Evolutionary conservation across 2,888 invertebrate genomes (phyloP).

Genomic region (Amblyjoppa fuscipennis): DNA sequence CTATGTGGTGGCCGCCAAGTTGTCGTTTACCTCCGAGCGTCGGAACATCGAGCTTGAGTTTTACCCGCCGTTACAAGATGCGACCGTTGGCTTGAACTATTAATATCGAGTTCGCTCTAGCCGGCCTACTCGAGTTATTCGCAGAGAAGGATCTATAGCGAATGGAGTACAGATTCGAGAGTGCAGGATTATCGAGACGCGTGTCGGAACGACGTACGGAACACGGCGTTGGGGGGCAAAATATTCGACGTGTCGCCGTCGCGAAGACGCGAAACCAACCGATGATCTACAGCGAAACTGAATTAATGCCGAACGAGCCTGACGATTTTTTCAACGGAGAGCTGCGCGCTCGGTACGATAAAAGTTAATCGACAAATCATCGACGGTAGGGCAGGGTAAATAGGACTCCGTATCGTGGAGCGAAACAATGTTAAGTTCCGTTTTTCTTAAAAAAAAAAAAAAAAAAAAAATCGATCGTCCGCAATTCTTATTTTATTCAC

Average conservation of each 20-base stretch:
- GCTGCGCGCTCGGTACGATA: no score
- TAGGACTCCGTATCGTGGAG: no score
- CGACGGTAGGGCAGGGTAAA: no score
- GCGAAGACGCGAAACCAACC: not conserved
- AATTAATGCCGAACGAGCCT: not conserved
- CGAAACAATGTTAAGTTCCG: no score
- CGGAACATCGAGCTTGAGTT: slow-evolving; percentile 55
- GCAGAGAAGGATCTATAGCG: slow-evolving; percentile 45
- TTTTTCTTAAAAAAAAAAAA: no score
- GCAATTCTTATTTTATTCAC: no score
- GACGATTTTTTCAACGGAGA: no score
- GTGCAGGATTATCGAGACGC: slow-evolving; percentile 39
- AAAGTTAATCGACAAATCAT: no score
- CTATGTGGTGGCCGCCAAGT: not conserved
- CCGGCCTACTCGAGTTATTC: slow-evolving; percentile 67
- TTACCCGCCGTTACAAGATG: slow-evolving; percentile 49
- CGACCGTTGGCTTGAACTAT: slow-evolving; percentile 69
- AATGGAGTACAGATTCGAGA: slow-evolving; percentile 34
- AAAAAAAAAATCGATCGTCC: no score
- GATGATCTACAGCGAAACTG: not conserved
- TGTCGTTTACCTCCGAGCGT: not conserved
- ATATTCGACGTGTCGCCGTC: slow-evolving; percentile 16
- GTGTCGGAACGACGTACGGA: slow-evolving; percentile 31
- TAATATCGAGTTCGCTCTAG: slow-evolving; percentile 68
- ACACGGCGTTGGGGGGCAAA: not conserved